Conservation (phyloP, 2,113 vertebrate genomes). For the Lasiurus borealis region DNA sequence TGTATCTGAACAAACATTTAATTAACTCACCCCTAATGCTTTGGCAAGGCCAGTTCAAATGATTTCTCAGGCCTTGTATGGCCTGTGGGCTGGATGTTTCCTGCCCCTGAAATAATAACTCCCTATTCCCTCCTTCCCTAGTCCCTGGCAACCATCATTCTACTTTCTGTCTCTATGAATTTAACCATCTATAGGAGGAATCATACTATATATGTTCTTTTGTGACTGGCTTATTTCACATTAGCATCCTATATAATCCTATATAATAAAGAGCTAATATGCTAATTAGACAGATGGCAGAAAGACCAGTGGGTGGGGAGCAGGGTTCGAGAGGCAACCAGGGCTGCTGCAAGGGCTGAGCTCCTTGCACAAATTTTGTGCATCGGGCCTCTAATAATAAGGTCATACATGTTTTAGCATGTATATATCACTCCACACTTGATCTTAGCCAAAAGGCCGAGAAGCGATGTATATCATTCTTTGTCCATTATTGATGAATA, state of each 20-base stretch:
- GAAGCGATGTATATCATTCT: neutral
- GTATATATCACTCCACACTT: neutral
- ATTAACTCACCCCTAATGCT: too few species aligned
- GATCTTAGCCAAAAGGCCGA: too few species aligned
- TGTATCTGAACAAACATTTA: too few species aligned
- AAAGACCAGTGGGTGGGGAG: too few species aligned
- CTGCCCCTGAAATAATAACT: neutral
- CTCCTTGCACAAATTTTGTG: too few species aligned
- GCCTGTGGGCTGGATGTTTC: too few species aligned
- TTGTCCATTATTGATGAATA: neutral
- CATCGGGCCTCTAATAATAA: neutral
- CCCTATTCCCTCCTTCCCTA: neutral
- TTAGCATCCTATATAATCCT: neutral
- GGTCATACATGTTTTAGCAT: neutral
- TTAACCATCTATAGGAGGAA: neutral
- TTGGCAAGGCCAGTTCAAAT: too few species aligned
- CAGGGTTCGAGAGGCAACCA: too few species aligned
- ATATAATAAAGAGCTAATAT: too few species aligned
- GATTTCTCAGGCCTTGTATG: too few species aligned
- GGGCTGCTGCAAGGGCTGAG: too few species aligned
- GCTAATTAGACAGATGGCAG: too few species aligned
- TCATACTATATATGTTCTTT: neutral
- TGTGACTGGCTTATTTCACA: neutral
- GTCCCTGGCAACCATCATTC: neutral
- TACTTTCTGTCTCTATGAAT: neutral